These are phyloP conservation scores for Carapus acus DNA, from an alignment of 2,797 vertebrate species.

Conservation along the genomic window DNA sequence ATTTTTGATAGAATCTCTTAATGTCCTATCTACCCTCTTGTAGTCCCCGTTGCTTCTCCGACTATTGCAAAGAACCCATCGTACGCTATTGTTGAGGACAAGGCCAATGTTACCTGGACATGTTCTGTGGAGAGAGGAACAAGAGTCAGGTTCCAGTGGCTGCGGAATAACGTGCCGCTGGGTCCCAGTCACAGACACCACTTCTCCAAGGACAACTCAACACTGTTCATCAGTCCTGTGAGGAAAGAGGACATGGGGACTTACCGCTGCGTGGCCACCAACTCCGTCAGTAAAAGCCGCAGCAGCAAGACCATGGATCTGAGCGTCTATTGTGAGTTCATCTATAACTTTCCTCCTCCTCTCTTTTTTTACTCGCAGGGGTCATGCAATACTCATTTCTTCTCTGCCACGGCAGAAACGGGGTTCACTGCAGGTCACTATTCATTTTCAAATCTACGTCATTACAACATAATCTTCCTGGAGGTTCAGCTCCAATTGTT, in stretches of 20 bases:
- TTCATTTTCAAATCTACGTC: no score
- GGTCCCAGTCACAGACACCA: slow-evolving; percentile 61
- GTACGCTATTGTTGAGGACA: slow-evolving; percentile 79
- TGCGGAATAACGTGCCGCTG: slow-evolving; percentile 73
- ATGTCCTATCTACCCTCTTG: neutral
- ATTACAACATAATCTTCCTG: no score
- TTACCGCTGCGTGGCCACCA: slow-evolving; percentile 82
- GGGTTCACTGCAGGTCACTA: no score
- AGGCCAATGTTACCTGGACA: slow-evolving; percentile 82
- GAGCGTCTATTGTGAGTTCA: slow-evolving; percentile 88
- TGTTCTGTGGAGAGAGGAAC: slow-evolving; percentile 81
- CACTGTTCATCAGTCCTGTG: slow-evolving; percentile 80
- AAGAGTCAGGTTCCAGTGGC: slow-evolving; percentile 80
- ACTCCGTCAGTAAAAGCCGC: slow-evolving; percentile 73
- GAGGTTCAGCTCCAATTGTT: no score
- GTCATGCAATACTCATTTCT: no score
- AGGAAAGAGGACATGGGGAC: slow-evolving; percentile 85
- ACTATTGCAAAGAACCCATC: slow-evolving; percentile 70
- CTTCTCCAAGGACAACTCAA: slow-evolving; percentile 74
- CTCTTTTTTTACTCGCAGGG: neutral
- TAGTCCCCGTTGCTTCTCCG: slow-evolving; percentile 84
- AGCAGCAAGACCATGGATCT: slow-evolving; percentile 74
- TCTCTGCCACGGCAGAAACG: no score
- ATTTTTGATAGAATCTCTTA: neutral
- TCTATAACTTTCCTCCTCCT: neutral